A percentile compares a stretch with the other conserved stretches of the same genome.
These are phyloP conservation scores for Delphinapterus leucas DNA, from an alignment of 2,113 vertebrate species.

Conservation along the genomic window DNA sequence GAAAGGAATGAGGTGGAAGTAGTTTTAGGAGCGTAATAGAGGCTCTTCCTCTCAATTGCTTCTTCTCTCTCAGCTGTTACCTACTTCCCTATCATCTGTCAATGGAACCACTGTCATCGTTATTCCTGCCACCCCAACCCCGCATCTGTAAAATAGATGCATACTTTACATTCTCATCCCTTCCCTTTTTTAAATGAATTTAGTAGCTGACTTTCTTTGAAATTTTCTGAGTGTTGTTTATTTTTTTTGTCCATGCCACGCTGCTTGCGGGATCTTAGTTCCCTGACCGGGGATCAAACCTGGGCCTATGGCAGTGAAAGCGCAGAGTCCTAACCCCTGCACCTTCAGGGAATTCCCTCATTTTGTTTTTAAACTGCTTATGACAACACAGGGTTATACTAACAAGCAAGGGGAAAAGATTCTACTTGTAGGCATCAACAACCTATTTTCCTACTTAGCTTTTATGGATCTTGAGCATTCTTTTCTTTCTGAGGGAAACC, in stretches of 20 bases:
- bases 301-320: background rate
- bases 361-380: slow-evolving; percentile 22
- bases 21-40: background rate
- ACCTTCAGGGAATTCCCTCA: background rate
- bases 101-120: background rate
- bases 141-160: background rate
- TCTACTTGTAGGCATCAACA: background rate
- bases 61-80: background rate
- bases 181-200: background rate
- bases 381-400: background rate
- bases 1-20: background rate
- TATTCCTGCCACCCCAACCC: rapidly evolving
- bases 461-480: background rate
- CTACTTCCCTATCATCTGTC: background rate
- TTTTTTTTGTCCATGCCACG: too few relatives aligned
- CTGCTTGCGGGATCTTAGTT: background rate
- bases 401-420: background rate
- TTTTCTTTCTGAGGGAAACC: background rate
- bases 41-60: background rate
- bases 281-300: background rate
- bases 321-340: background rate
- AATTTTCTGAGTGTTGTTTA: background rate
- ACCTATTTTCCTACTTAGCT: background rate
- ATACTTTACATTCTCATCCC: background rate
- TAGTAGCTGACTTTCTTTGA: background rate